Evolutionary conservation across 2,113 vertebrate species (phyloP).

Genomic region (Takifugu flavidus): DNA sequence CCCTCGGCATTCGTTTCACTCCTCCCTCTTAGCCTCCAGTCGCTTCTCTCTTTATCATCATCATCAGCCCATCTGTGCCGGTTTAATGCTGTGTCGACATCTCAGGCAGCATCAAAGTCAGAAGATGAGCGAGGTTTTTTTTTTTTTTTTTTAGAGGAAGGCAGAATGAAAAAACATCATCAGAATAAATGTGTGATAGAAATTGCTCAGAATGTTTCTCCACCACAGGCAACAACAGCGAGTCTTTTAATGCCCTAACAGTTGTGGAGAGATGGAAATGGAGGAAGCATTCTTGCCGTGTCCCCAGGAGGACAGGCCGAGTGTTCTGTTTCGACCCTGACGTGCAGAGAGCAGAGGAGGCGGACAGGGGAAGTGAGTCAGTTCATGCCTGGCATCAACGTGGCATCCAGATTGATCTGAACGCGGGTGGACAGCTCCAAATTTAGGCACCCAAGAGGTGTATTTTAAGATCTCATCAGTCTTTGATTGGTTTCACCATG

Average conservation of each 20-base stretch:
- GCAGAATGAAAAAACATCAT: conserved; percentile 24
- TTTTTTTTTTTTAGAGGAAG: conserved; percentile 20
- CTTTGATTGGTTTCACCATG: no score
- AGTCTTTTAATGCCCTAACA: conserved; percentile 42
- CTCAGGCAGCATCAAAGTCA: conserved; percentile 49
- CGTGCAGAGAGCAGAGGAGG: conserved; percentile 28
- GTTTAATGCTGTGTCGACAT: conserved; percentile 48
- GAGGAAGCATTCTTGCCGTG: conserved; percentile 41
- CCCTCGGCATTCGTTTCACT: conserved; percentile 5
- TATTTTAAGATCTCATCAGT: no score
- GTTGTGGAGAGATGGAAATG: conserved; percentile 20
- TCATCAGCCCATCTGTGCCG: conserved; percentile 42
- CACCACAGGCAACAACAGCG: conserved; percentile 44
- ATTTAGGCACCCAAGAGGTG: background rate
- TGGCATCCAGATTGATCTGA: background rate
- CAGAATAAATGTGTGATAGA: conserved; percentile 25
- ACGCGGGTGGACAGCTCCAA: background rate
- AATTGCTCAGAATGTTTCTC: conserved; percentile 23
- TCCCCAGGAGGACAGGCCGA: conserved; percentile 30
- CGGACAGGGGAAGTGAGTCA: no score
- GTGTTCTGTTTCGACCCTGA: conserved; percentile 26
- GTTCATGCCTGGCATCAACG: conserved; percentile 5
- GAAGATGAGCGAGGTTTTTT: conserved; percentile 11
- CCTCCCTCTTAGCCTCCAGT: conserved; percentile 20
- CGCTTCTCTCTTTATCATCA: conserved; percentile 38